These are phyloP conservation scores for Drosophila rellima DNA, from an alignment of 2,888 invertebrate species.

Conservation along the genomic window DNA sequence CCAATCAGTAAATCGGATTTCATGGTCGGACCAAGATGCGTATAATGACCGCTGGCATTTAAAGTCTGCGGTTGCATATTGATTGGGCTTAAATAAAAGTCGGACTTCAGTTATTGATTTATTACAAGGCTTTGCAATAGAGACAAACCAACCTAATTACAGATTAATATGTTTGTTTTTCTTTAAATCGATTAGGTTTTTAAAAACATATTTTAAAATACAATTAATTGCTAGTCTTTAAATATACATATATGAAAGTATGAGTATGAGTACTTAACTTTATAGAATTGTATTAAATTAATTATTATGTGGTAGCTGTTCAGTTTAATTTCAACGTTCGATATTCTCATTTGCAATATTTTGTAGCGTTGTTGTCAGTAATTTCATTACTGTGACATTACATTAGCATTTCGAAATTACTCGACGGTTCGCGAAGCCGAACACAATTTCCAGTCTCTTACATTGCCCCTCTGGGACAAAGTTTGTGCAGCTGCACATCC, in stretches of 20 bases:
- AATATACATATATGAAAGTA: not conserved
- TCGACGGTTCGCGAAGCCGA: constrained; percentile 35
- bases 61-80: constrained; percentile 61
- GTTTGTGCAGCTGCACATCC: constrained; percentile 79
- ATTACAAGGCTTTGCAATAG: constrained; percentile 37
- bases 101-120: constrained; percentile 35
- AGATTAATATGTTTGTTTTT: no score
- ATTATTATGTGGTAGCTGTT: not conserved
- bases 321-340: constrained; percentile 8
- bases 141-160: not conserved
- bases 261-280: not conserved
- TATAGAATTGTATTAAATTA: not conserved
- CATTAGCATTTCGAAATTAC: constrained; percentile 72
- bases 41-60: constrained; percentile 61
- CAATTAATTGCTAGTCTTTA: not conserved
- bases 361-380: constrained; percentile 44
- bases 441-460: constrained; percentile 25
- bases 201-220: not conserved
- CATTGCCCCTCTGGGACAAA: constrained; percentile 42
- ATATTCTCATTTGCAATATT: constrained; percentile 23
- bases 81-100: constrained; percentile 71
- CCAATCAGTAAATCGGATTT: constrained; percentile 40
- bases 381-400: constrained; percentile 71
- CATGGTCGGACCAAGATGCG: constrained; percentile 48
- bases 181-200: not conserved